Percentiles rank a stretch among this genome's conserved stretches.
Evolutionary conservation across 2,797 vertebrate species (phyloP).

Genomic region (Acipenser ruthenus): DNA sequence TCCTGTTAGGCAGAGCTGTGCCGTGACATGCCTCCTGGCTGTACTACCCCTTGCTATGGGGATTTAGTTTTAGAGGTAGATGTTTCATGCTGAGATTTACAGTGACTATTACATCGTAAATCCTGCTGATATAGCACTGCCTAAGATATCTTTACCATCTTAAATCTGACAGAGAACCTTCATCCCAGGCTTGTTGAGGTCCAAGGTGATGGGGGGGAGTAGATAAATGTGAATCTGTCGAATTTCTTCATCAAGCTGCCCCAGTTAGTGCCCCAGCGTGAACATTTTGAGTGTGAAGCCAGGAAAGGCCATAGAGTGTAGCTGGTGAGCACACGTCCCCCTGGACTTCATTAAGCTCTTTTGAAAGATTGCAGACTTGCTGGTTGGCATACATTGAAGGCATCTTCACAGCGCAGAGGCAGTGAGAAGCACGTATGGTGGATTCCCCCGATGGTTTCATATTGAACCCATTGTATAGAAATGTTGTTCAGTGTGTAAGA

Average conservation of each 20-base stretch:
- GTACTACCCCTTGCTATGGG: background rate
- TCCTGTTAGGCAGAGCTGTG: background rate
- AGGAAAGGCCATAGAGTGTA: too few relatives aligned
- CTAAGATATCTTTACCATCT: slow-evolving; percentile 1
- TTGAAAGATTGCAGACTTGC: background rate
- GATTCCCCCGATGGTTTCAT: too few relatives aligned
- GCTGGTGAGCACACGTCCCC: too few relatives aligned
- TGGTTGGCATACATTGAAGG: too few relatives aligned
- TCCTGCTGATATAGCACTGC: background rate
- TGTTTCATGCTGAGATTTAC: background rate
- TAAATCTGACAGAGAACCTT: background rate
- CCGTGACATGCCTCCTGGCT: background rate
- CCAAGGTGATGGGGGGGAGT: too few relatives aligned
- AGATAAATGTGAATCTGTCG: background rate
- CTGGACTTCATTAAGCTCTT: too few relatives aligned
- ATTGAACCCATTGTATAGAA: too few relatives aligned
- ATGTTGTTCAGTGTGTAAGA: too few relatives aligned
- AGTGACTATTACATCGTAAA: background rate
- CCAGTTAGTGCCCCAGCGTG: background rate
- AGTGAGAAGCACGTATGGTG: too few relatives aligned
- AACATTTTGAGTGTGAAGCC: too few relatives aligned
- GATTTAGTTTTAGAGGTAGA: background rate
- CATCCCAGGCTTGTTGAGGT: background rate
- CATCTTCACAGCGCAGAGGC: too few relatives aligned
- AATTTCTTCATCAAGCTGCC: too few relatives aligned